A percentile compares a stretch with the other conserved stretches of the same genome.
These are phyloP conservation scores for Cyprinodon variegatus DNA, from an alignment of 2,113 vertebrate genomes.

Conservation along the genomic window DNA sequence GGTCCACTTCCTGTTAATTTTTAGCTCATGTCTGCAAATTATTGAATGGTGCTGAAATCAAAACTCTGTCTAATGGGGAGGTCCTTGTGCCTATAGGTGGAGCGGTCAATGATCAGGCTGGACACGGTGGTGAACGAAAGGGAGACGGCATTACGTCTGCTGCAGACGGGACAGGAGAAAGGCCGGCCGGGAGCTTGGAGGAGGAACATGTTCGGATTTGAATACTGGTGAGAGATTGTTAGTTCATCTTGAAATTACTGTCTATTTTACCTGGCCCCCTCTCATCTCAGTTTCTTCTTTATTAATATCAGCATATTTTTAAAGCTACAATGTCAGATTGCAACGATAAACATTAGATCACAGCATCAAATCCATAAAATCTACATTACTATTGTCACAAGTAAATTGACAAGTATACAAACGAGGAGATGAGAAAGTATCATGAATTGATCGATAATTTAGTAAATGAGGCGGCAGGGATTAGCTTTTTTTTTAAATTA, in stretches of 20 bases:
- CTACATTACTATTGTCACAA: no score
- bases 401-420: no score
- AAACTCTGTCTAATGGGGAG: neutral
- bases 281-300: no score
- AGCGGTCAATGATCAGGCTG: slow-evolving; percentile 87
- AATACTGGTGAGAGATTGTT: slow-evolving; percentile 83
- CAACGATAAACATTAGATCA: no score
- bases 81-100: slow-evolving; percentile 76
- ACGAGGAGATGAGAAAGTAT: no score
- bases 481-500: no score
- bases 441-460: no score
- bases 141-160: slow-evolving; percentile 87
- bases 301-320: no score
- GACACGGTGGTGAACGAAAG: slow-evolving; percentile 89
- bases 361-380: no score
- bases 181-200: slow-evolving; percentile 90
- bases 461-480: no score
- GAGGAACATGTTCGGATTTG: slow-evolving; percentile 84
- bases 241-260: neutral
- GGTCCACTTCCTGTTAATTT: neutral
- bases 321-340: no score
- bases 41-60: neutral
- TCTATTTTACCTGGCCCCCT: no score
- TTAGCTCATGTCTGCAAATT: neutral
- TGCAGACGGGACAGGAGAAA: slow-evolving; percentile 93